Evolutionary conservation across 2,113 vertebrate genomes (phyloP), one percentile per base, ranked within the genome.

Genomic region (Brienomyrus brachyistius): DNA sequence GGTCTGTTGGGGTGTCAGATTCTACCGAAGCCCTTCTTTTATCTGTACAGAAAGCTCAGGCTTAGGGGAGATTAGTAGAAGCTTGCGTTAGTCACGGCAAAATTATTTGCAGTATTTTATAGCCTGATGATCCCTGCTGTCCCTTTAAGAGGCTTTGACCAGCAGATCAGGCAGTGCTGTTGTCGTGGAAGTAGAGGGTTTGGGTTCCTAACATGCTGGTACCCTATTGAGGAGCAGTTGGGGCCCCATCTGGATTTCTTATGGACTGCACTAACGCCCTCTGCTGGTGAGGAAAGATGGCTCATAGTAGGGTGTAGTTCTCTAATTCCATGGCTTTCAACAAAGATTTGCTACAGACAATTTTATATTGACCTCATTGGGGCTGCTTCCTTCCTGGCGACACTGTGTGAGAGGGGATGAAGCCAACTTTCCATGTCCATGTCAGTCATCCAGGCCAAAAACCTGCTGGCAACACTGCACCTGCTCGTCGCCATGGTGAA

Each of bases 401-500:
- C 45, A 48, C 80, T 1, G 2, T 11, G 45, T 84, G 82, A 11
- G 45, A 48, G 21, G 8, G 3, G 1, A n/a, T 19, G 7, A 48
- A 84, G 43, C 19, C 17, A 13, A 77, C 13, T 43, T 48, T 59
- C 77, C 47, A 35, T 35, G 35, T 23, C 66, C 17, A 89, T 40
- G 91, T 92, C 93, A 96, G 96, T 95, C 92, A 96, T 99, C 94
- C 96, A 98, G 93, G 93, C 89, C 90, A 98, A 96, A 94, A 97
- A 99, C 93, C 94, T 98, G 4, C 92, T 98, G 93, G 96, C 97
- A 90, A 98, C 97, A 0, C 88, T 99, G 90, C 97, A 98, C 94
- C 96, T 99, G 84, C 95, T 99, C 48, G 96, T 99, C 93, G 97
- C 98, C 93, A 96, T 99, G 91, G 97, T 93, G 91, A 96, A 92